These are phyloP conservation scores for Drosophila nannoptera DNA, from an alignment of 1,140 invertebrate species.

Conservation along the genomic window DNA sequence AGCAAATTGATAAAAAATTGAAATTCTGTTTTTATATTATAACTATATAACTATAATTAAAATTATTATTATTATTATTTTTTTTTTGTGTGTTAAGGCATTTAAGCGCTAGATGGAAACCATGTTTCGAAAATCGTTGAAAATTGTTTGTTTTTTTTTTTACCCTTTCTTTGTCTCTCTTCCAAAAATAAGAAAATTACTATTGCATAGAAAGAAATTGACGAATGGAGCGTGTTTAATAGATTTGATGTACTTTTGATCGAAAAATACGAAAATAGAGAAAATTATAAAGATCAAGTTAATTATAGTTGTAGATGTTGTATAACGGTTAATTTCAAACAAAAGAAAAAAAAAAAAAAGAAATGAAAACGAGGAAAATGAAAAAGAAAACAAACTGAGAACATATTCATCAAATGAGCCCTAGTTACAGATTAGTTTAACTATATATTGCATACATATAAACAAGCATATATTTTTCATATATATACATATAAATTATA, in stretches of 20 bases:
- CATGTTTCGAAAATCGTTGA: slow-evolving; percentile 73
- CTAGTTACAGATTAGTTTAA: slow-evolving; percentile 77
- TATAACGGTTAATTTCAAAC: slow-evolving; percentile 38
- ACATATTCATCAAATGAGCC: slow-evolving; percentile 76
- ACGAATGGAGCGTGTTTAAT: slow-evolving; percentile 11
- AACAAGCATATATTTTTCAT: slow-evolving; percentile 59
- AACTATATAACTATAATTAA: slow-evolving; percentile 25
- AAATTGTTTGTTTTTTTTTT: slow-evolving; percentile 65
- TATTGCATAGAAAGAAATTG: slow-evolving; percentile 25
- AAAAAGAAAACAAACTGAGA: slow-evolving; percentile 50
- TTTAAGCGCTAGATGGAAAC: slow-evolving; percentile 68
- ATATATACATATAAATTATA: slow-evolving; percentile 57
- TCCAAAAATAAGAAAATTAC: slow-evolving; percentile 16
- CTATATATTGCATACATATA: slow-evolving; percentile 58
- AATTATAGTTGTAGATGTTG: slow-evolving; percentile 52
- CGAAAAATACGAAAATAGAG: slow-evolving; percentile 34
- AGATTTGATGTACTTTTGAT: slow-evolving; percentile 35
- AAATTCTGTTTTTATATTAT: slow-evolving; percentile 28
- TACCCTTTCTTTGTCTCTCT: slow-evolving; percentile 27
- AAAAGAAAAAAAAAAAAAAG: slow-evolving; percentile 32
- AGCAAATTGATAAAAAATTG: slow-evolving; percentile 24
- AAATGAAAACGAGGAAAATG: slow-evolving; percentile 31
- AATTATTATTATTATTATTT: slow-evolving; percentile 47
- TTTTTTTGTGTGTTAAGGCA: slow-evolving; percentile 68
- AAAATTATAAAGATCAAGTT: slow-evolving; percentile 51